Base-by-base conservation (phyloP, 2,113 vertebrate genomes). In the Tyrannus savana region DNA sequence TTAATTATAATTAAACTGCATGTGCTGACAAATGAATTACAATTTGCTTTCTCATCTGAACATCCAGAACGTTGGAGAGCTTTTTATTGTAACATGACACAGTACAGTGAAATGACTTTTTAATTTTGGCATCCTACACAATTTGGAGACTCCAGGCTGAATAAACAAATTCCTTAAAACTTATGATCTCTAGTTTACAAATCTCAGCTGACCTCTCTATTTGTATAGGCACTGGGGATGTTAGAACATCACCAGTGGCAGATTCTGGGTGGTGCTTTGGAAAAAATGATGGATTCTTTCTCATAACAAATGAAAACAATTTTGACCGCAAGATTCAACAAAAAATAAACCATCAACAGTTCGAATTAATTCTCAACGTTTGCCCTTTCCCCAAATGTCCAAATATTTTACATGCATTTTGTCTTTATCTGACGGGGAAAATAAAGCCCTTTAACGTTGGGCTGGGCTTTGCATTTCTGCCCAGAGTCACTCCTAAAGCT, bases 121-220 rank as follows among this genome's bases (percentile, higher is more conserved):
- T 88, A 88, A 96, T 97, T 95, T 97, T 98, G 97, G 96, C 89
- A 92, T 92, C 56, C 21, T 91, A 97, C 97, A 97, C 96, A 96
- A 98, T 98, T 97, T 96, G 87, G 95, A 98, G 96, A 95, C 93
- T 96, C 87, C 69, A 96, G 97, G 94, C 95, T 97, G 96, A 96
- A 97, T 96, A 97, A 97, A 98, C 98, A 98, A 97, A 95, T 97
- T 97, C 96, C 93, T 96, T 94, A 84, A 94, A 97, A 95, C 59
- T 87, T 96, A 66, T 97, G 94, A 96, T 97, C 97, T 96, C 93
- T 93, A 97, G 95, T 97, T 98, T 97, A 98, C 95, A 97, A 97
- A 97, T 97, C 98, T 86, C 92, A 96, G 95, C 87, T 97, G 97
- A 98, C 97, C 94, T 94, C 71, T 93, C 83, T 97, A 92, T 97